Percentiles rank a stretch among this genome's conserved stretches.
Conservation (phyloP, 2,888 invertebrate species). For the Adelognathus sp. region DNA sequence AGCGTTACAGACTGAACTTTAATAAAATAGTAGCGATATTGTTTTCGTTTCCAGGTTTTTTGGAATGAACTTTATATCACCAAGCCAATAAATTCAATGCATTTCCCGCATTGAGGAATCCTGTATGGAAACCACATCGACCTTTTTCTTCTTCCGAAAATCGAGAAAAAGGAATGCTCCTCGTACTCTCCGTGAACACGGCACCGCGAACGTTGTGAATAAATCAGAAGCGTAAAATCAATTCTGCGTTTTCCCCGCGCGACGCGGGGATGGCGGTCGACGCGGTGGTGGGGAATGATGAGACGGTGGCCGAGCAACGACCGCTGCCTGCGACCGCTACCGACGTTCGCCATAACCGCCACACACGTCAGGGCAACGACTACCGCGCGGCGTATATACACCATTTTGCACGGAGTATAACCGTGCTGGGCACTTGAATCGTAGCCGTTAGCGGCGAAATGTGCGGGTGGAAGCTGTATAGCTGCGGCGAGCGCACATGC, state of each 20-base stretch:
- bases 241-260: constrained; percentile 67
- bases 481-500: constrained; percentile 25
- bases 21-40: no score
- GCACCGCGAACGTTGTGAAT: constrained; percentile 66
- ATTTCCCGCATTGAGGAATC: no score
- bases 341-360: constrained; percentile 2
- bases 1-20: no score
- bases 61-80: no score
- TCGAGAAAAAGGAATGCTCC: not conserved
- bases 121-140: no score
- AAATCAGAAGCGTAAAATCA: constrained; percentile 71
- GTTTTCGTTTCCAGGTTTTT: no score
- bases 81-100: not conserved
- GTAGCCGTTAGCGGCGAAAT: constrained; percentile 33
- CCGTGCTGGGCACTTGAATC: constrained; percentile 4
- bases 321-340: constrained; percentile 16
- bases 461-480: constrained; percentile 51
- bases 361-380: constrained; percentile 8
- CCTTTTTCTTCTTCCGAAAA: no score
- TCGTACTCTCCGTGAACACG: constrained; percentile 46
- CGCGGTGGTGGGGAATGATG: constrained; percentile 1
- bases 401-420: no score
- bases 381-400: not conserved
- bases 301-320: constrained; percentile 24
- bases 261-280: not conserved